phyloP scores from a whole-genome alignment of 2,888 invertebrate species.

The Diaprepes abbreviatus region DNA sequence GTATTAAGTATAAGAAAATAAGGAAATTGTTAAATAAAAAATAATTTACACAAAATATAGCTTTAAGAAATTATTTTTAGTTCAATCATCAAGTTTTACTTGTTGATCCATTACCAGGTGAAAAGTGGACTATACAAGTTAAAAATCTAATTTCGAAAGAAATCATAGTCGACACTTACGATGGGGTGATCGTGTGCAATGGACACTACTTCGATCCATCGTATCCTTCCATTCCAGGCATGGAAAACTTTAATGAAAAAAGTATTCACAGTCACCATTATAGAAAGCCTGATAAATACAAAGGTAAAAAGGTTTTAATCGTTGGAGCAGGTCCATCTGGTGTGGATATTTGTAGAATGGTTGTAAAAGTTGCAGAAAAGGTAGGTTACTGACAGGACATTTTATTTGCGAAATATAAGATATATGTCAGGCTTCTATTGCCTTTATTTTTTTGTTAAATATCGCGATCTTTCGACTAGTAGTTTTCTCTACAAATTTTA shows the following conservation, averaged over 20 bases:
- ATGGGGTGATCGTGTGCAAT: constrained; percentile 85
- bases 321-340: constrained; percentile 91
- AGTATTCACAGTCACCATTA: constrained; percentile 86
- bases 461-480: too few relatives aligned
- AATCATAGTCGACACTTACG: constrained; percentile 73
- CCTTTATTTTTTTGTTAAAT: too few relatives aligned
- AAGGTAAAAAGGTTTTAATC: constrained; percentile 79
- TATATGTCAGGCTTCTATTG: too few relatives aligned
- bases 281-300: constrained; percentile 77
- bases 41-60: too few relatives aligned
- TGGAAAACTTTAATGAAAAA: constrained; percentile 73
- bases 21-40: too few relatives aligned
- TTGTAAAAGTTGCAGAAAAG: constrained; percentile 73
- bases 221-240: constrained; percentile 76
- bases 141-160: constrained; percentile 70
- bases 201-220: constrained; percentile 86
- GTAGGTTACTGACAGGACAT: too few relatives aligned
- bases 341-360: constrained; percentile 77
- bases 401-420: too few relatives aligned
- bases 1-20: too few relatives aligned
- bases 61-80: constrained; percentile 25
- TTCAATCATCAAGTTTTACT: constrained; percentile 8
- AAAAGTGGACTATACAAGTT: constrained; percentile 74
- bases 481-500: too few relatives aligned
- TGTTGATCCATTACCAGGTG: constrained; percentile 64